Evolutionary conservation across 2,113 vertebrate species (phyloP).

Genomic region (Ploceus nigricollis): DNA sequence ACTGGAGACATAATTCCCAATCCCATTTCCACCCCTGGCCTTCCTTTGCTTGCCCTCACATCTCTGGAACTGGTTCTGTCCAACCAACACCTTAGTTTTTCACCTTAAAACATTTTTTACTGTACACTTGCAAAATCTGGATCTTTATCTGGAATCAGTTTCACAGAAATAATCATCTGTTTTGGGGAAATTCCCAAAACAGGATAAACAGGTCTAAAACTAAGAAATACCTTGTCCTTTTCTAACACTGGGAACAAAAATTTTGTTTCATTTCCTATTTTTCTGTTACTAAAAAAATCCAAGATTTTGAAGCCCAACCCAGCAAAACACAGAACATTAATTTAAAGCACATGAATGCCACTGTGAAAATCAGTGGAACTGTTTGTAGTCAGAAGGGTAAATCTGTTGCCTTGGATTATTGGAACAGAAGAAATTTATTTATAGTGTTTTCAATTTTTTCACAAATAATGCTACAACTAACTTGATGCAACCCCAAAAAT

Average conservation of each 20-base stretch:
- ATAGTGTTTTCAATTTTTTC: not conserved
- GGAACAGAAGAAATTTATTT: not conserved
- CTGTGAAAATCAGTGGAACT: not conserved
- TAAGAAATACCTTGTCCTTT: not conserved
- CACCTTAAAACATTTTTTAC: not conserved
- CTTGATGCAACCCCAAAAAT: not conserved
- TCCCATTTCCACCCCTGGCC: not conserved
- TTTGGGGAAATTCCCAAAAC: not conserved
- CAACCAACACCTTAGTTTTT: not conserved
- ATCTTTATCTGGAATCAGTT: not conserved
- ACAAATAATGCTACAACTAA: not conserved
- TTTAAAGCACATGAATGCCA: not conserved
- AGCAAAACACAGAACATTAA: not conserved
- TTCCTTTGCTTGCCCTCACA: not conserved
- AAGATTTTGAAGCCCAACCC: not conserved
- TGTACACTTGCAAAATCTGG: not conserved
- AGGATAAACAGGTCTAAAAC: not conserved
- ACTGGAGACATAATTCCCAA: not conserved
- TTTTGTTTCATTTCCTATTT: not conserved
- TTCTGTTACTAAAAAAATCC: not conserved
- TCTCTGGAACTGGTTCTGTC: not conserved
- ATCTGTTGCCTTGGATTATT: not conserved
- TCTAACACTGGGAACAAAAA: rapidly evolving
- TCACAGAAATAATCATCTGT: not conserved
- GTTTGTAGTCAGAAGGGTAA: not conserved